Percentiles rank a stretch among this genome's conserved stretches.
Conservation (phyloP, 2,797 vertebrate genomes). For the Poeciliopsis presidionis region DNA sequence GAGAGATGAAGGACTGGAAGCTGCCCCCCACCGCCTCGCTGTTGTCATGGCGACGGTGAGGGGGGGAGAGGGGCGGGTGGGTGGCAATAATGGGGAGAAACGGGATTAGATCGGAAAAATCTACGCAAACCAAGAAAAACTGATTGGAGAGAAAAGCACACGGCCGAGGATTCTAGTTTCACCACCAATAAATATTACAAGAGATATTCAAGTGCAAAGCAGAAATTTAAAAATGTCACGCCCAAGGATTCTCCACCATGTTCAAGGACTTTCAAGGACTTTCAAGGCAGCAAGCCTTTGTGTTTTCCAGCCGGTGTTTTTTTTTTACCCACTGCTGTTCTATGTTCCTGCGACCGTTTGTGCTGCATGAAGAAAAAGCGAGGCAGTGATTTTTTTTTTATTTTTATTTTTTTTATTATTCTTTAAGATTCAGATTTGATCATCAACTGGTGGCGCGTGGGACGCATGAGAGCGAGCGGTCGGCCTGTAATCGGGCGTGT, state of each 20-base stretch:
- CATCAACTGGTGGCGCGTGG: conserved; percentile 56
- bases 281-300: conserved; percentile 71
- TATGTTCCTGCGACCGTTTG: conserved; percentile 70
- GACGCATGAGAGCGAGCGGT: conserved; percentile 54
- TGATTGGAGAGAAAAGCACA: conserved; percentile 65
- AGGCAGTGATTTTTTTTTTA: conserved; percentile 41
- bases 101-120: conserved; percentile 43
- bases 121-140: conserved; percentile 79
- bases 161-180: too few species aligned
- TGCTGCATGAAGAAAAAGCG: conserved; percentile 74
- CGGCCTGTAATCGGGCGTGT: conserved; percentile 65
- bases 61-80: conserved; percentile 12
- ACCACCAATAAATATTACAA: too few species aligned
- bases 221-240: conserved; percentile 59
- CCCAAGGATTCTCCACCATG: conserved; percentile 80
- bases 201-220: conserved; percentile 73
- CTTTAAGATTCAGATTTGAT: conserved; percentile 66
- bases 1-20: conserved; percentile 91
- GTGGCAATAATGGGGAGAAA: conserved; percentile 31
- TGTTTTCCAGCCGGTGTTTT: conserved; percentile 61
- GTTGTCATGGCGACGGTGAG: neutral
- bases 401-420: neutral
- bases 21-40: conserved; percentile 5
- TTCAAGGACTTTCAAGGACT: conserved; percentile 75
- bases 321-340: conserved; percentile 65